Percentiles rank a stretch among this genome's conserved stretches.
phyloP scores from a whole-genome alignment of 2,888 invertebrate genomes.

The Thereva unica region DNA sequence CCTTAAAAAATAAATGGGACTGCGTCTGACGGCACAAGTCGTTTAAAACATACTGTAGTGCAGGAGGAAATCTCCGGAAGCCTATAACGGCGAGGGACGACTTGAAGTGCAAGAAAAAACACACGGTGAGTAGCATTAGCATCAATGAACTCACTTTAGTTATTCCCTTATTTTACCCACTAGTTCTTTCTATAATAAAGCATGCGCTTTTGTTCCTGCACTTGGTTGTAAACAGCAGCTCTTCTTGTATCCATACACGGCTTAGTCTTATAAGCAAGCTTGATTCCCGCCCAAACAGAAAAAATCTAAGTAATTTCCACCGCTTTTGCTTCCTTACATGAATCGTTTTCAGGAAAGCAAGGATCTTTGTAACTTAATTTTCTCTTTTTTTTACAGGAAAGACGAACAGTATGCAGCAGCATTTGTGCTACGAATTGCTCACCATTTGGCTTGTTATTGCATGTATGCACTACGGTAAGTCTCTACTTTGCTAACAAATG shows the following conservation, averaged over 20 bases:
- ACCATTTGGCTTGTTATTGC: slow-evolving; percentile 25
- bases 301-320: background rate
- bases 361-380: slow-evolving; percentile 26
- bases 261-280: slow-evolving; percentile 16
- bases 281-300: background rate
- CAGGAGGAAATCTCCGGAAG: background rate
- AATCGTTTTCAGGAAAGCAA: slow-evolving; percentile 13
- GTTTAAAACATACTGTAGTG: slow-evolving; percentile 24
- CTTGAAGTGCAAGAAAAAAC: slow-evolving; percentile 21
- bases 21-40: slow-evolving; percentile 27
- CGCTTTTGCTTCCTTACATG: slow-evolving; percentile 6
- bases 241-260: background rate
- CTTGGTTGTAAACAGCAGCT: background rate
- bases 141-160: slow-evolving; percentile 27
- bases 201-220: slow-evolving; percentile 12
- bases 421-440: slow-evolving; percentile 32
- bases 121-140: slow-evolving; percentile 28
- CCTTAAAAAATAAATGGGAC: slow-evolving; percentile 25
- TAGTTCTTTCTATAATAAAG: background rate
- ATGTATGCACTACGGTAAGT: slow-evolving; percentile 35
- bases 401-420: slow-evolving; percentile 28
- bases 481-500: slow-evolving; percentile 23
- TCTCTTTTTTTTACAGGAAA: slow-evolving; percentile 20
- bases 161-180: background rate
- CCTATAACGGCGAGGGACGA: slow-evolving; percentile 8